Evolutionary conservation across 2,797 vertebrate species (phyloP).

Genomic region (Dendrocincla fuliginosa): DNA sequence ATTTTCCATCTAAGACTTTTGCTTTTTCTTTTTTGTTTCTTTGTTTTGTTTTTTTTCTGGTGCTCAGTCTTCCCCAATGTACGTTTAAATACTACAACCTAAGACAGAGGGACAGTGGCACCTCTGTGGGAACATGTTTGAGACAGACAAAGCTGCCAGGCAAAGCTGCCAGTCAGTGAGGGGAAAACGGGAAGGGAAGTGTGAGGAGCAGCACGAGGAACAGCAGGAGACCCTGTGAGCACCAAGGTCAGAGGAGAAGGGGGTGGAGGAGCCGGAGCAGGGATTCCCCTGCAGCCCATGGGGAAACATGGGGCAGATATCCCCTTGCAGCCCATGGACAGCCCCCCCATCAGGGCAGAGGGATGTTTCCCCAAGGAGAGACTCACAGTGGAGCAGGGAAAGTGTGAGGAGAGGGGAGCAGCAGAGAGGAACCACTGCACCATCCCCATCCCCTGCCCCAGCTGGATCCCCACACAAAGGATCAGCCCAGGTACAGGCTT

Average conservation of each 20-base stretch:
- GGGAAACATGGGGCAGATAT: neutral
- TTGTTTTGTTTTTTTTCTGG: neutral
- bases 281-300: neutral
- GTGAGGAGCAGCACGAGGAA: neutral
- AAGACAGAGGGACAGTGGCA: neutral
- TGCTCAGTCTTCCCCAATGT: neutral
- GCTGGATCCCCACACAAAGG: too few relatives aligned
- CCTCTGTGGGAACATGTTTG: neutral
- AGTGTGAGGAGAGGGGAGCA: neutral
- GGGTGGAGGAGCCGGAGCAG: fast-evolving
- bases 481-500: fast-evolving
- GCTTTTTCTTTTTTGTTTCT: neutral
- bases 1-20: neutral
- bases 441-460: neutral
- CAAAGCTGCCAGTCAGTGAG: neutral
- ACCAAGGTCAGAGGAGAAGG: fast-evolving
- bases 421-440: neutral
- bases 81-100: neutral
- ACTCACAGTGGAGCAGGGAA: fast-evolving
- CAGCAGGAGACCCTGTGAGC: neutral
- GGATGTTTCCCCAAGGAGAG: neutral
- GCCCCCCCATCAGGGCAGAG: fast-evolving
- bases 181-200: fast-evolving
- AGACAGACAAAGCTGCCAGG: neutral
- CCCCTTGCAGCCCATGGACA: neutral